A percentile compares a stretch with the other conserved stretches of the same genome.
Evolutionary conservation across 2,797 vertebrate species (phyloP).

Genomic region (Sebastolobus altivelis): DNA sequence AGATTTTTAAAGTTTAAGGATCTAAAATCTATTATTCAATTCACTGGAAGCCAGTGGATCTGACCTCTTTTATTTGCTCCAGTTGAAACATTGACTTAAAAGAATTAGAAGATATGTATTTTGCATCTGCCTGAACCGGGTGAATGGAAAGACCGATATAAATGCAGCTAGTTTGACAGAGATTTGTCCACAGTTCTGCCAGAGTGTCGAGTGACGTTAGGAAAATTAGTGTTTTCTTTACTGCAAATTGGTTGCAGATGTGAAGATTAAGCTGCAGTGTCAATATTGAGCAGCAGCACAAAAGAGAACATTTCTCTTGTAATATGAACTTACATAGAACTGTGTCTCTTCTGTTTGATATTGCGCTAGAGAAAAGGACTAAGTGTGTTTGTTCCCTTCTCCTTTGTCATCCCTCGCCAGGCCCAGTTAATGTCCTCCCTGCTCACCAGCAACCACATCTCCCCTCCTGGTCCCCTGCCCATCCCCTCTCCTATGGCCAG

Average conservation of each 20-base stretch:
- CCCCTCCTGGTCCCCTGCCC: slow-evolving; percentile 79
- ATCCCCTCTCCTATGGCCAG: slow-evolving; percentile 75
- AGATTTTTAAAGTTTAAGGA: neutral
- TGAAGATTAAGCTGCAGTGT: neutral
- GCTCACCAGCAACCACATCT: slow-evolving; percentile 82
- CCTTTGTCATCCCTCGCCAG: slow-evolving; percentile 75
- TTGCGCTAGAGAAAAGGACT: slow-evolving; percentile 3
- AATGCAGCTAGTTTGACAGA: neutral
- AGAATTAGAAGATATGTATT: neutral
- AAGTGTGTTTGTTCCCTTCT: slow-evolving; percentile 51
- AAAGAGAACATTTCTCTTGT: neutral
- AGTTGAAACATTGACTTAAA: neutral
- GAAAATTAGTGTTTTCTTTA: neutral
- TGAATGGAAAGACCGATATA: neutral
- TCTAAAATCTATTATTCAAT: neutral
- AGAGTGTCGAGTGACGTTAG: neutral
- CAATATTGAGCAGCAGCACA: neutral
- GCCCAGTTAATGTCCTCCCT: slow-evolving; percentile 79
- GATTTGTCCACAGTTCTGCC: neutral
- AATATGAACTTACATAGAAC: neutral
- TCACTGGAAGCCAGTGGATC: neutral
- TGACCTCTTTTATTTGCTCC: neutral
- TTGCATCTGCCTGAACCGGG: neutral
- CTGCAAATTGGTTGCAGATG: neutral
- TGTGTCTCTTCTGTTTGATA: neutral